These are phyloP conservation scores for Zapus hudsonius DNA, from an alignment of 2,113 vertebrate genomes.

Conservation along the genomic window DNA sequence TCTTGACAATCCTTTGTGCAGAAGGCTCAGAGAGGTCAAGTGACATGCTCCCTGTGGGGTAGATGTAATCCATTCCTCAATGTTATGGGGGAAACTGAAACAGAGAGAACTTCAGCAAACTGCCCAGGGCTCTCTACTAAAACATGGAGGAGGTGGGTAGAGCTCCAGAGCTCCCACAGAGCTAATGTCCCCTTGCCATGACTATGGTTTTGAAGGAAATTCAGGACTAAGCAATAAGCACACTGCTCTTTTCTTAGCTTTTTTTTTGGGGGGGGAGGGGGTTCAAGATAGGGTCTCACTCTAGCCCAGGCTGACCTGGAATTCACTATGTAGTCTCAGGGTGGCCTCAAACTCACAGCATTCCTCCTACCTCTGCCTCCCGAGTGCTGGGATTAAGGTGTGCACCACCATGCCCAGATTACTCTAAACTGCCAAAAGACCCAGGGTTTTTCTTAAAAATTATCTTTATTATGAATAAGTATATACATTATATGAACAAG, in stretches of 20 bases:
- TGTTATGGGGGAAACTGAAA: neutral
- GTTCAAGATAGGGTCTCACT: too few relatives aligned
- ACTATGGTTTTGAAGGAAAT: neutral
- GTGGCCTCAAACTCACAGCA: too few relatives aligned
- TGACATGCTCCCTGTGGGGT: neutral
- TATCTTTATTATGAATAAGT: too few relatives aligned
- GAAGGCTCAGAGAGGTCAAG: neutral
- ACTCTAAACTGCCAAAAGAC: neutral
- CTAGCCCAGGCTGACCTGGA: too few relatives aligned
- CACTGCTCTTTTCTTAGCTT: neutral
- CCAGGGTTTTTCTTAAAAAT: too few relatives aligned
- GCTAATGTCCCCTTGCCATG: neutral
- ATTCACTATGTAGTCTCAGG: too few relatives aligned
- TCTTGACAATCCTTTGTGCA: neutral
- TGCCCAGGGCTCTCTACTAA: neutral
- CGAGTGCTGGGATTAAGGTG: too few relatives aligned
- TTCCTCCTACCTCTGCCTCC: too few relatives aligned
- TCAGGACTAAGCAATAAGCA: neutral
- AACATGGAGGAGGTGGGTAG: neutral
- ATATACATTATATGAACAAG: too few relatives aligned
- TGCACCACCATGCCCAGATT: neutral
- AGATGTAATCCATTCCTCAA: neutral
- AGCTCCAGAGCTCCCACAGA: neutral
- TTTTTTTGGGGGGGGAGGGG: too few relatives aligned
- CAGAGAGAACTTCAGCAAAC: neutral